Evolutionary conservation across 2,888 invertebrate species (phyloP), one percentile per base, ranked within the genome.

Genomic region (Rhamphomyia laevipes): DNA sequence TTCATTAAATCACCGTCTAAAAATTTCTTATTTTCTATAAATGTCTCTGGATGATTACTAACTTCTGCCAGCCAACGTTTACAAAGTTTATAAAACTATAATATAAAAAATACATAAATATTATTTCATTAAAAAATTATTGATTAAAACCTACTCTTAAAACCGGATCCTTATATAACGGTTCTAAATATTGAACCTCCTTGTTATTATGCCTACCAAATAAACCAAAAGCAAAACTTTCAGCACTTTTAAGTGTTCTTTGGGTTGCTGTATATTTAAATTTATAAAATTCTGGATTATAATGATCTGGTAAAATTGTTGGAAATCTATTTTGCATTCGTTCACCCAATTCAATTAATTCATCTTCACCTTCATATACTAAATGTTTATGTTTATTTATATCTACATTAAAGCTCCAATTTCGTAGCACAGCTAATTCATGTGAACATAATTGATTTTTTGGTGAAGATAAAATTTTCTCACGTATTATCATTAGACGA

Each of bases 221-320:
- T 41, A 90, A 67, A 1, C 89, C 89, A 46, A 78, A 73, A 1
- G 81, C 77, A 71, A 89, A 90, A 63, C 78, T 75, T 58, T 75
- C 75, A 0, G 87, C 87, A 67, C 90, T 90, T 59, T 78, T 77
- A 48, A 79, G 74, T 0, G 89, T 78, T 56, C 90, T 75, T 62
- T 88, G 82, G 2, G 85, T 85, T 2, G 80, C 78, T 16, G 90
- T 90, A 57, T 78, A 84, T 59, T 81, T 81, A 61, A 90, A 85
- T 81, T 86, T 72, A 54, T 61, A 63, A 51, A 58, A 57, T 41
- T 58, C 31, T 1, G 66, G 61, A 57, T 74, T 70, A 61, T 85
- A 87, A 49, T 70, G 67, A 50, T 77, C 73, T 38, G 75, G 73
- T 38, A 89, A 72, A 38, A 84, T 61, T 51, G 67, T 63, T 3